Evolutionary conservation across 2,797 vertebrate species (phyloP).

Genomic region (Tarsius wallacei): DNA sequence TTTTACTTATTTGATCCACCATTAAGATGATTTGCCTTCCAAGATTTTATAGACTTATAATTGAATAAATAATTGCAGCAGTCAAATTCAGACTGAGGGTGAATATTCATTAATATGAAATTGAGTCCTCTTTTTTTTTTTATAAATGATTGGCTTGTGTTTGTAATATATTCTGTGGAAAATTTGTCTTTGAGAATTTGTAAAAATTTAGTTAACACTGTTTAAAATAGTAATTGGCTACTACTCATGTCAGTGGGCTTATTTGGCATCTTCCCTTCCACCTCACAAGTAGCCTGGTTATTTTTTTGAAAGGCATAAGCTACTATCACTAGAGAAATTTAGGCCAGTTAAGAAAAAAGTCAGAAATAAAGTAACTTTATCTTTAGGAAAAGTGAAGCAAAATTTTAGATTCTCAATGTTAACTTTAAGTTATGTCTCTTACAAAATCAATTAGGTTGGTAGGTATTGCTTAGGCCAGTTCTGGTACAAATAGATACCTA

Average conservation of each 20-base stretch:
- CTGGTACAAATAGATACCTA: neutral
- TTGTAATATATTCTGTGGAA: neutral
- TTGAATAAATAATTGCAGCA: neutral
- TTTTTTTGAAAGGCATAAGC: neutral
- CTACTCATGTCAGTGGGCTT: neutral
- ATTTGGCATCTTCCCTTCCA: neutral
- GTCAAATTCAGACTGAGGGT: neutral
- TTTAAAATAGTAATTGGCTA: neutral
- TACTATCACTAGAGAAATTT: conserved; percentile 18
- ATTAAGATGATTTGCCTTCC: neutral
- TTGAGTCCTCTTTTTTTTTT: neutral
- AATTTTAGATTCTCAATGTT: neutral
- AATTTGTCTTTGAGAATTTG: neutral
- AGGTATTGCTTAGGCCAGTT: neutral
- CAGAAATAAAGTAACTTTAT: conserved; percentile 19
- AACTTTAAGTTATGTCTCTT: neutral
- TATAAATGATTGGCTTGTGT: neutral
- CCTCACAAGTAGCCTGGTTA: neutral
- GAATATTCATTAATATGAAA: neutral
- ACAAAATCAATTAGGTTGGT: neutral
- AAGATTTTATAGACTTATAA: neutral
- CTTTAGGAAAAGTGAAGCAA: conserved; percentile 20
- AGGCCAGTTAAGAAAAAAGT: neutral
- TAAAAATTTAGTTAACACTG: conserved; percentile 14
- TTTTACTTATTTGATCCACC: neutral